These are phyloP conservation scores for Ophraella communa DNA, from an alignment of 2,888 invertebrate genomes.

Conservation along the genomic window DNA sequence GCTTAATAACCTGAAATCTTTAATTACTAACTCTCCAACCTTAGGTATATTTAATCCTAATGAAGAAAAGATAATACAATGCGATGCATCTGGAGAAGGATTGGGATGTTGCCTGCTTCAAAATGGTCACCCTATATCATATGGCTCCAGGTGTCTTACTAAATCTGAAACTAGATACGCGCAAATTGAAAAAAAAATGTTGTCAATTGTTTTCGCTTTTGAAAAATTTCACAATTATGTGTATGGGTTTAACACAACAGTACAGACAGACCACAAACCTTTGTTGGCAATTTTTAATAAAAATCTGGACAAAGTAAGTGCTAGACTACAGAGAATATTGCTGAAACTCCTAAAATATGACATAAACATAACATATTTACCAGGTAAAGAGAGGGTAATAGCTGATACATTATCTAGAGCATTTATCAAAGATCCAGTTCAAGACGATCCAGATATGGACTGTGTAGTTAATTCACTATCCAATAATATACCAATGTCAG, in stretches of 20 bases:
- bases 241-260: constrained; percentile 43
- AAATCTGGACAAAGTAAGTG: no score
- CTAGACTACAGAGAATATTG: constrained; percentile 4
- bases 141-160: constrained; percentile 36
- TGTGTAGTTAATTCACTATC: neutral
- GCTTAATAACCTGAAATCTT: constrained; percentile 2
- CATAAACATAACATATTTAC: constrained; percentile 5
- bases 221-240: constrained; percentile 49
- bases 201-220: no score
- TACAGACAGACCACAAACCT: constrained; percentile 31
- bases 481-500: no score
- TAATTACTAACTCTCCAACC: no score
- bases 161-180: no score
- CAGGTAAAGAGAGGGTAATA: constrained; percentile 4
- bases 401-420: constrained; percentile 8
- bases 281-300: neutral
- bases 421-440: neutral
- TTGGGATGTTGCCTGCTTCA: constrained; percentile 34
- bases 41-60: no score
- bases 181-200: no score
- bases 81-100: constrained; percentile 31
- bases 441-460: constrained; percentile 7
- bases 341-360: constrained; percentile 7
- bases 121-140: constrained; percentile 33
- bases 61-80: constrained; percentile 15